These are phyloP conservation scores for Chinchilla lanigera DNA, from an alignment of 2,113 vertebrate genomes.

Conservation along the genomic window DNA sequence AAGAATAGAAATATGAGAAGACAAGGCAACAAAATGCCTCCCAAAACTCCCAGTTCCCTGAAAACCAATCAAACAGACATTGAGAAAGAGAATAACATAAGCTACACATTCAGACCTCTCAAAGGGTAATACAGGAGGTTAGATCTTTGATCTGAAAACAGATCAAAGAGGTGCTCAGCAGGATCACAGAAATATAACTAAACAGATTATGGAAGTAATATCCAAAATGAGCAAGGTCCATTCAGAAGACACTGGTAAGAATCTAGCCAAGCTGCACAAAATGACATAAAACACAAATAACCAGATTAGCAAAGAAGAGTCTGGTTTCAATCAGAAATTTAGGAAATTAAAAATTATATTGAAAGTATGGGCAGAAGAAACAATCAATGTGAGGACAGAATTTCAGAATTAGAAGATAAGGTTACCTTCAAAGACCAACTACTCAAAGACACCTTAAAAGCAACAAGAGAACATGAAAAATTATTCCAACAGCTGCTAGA, in stretches of 20 bases:
- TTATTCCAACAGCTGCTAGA: background rate
- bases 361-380: background rate
- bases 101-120: background rate
- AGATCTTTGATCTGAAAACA: background rate
- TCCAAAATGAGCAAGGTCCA: background rate
- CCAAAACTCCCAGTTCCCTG: background rate
- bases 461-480: background rate
- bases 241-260: background rate
- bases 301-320: background rate
- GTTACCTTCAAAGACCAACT: background rate
- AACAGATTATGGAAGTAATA: background rate
- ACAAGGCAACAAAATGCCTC: background rate
- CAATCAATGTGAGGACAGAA: background rate
- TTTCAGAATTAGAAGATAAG: background rate
- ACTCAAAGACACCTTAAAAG: background rate
- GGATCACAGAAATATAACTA: background rate
- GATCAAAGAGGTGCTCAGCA: background rate
- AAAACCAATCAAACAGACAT: background rate
- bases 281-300: background rate
- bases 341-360: background rate
- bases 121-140: background rate
- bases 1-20: background rate
- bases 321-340: background rate
- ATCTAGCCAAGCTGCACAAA: background rate
- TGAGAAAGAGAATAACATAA: background rate